Evolutionary conservation across 2,888 invertebrate genomes (phyloP).

Genomic region (Microctonus hyperodae): DNA sequence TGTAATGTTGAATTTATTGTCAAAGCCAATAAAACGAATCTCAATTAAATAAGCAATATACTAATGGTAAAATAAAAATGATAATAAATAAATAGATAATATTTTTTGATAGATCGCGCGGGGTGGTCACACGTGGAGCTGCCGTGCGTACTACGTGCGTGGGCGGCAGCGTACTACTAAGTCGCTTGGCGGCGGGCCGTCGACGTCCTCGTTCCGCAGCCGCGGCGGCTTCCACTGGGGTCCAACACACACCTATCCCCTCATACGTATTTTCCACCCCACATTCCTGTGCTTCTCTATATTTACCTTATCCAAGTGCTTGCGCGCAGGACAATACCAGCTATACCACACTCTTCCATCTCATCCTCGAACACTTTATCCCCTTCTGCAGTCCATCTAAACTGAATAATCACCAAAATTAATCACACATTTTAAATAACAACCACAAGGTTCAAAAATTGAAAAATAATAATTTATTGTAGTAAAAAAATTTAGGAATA

Average conservation of each 20-base stretch:
- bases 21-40: no score
- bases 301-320: constrained; percentile 3
- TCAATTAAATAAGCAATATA: not conserved
- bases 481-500: no score
- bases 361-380: not conserved
- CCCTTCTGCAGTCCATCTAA: not conserved
- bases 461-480: no score
- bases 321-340: constrained; percentile 1
- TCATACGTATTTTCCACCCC: constrained; percentile 2
- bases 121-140: constrained; percentile 57
- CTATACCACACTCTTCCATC: not conserved
- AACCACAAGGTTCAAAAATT: no score
- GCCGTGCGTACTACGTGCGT: constrained; percentile 67
- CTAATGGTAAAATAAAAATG: not conserved
- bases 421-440: no score
- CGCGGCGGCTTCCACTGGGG: constrained; percentile 33
- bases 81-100: not conserved
- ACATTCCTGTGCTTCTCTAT: not conserved
- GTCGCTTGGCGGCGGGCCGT: constrained; percentile 41
- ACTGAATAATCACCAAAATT: not conserved
- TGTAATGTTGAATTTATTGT: no score
- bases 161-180: constrained; percentile 64
- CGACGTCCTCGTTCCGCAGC: constrained; percentile 23
- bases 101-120: constrained; percentile 25
- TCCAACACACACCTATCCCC: constrained; percentile 29